Evolutionary conservation across 2,888 invertebrate species (phyloP), one percentile per base, ranked within the genome.

Genomic region (Pterostichus madidus): DNA sequence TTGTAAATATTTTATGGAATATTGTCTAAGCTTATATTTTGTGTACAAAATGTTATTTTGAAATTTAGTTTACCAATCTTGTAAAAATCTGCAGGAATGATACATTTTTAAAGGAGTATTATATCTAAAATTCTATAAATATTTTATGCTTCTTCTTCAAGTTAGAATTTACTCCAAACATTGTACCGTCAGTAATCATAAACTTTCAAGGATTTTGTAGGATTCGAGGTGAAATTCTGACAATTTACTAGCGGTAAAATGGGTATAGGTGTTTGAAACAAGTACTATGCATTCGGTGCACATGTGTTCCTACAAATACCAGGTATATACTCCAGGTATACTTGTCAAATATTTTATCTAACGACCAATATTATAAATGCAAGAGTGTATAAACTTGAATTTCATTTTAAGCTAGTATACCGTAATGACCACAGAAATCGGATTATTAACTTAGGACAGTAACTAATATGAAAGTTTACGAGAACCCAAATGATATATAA

Each of bases 261-360:
- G 59, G 8, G 59, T 8, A 39, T 49, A 13, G 13, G 49, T 49
- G 10, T 49, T 49, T 64, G 64, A 64, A 13, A 24, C 64, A 64
- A 35, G 64, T 31, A 64, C 24, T 61, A 61, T 61, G 61, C 64
- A 64, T 64, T 64, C 64, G 8, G 64, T 64, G 32, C 64, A 64
- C 64, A 64, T 64, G 64, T 64, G 64, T 31, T 13, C 64, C 35
- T 64, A 35, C 31, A 64, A 64, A 64, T 64, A 64, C 35, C 64
- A 13, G 6, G 4, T 2, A 11, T 49, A 13, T 49, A 13, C n/a
- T 35, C 32, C n/a, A 13, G 31, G 64, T 35, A 64, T 64, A 64
- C 64, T 32, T 64, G 64, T 31, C 32, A 64, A 35, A 64, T 35
- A 64, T 64, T 64, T 35, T 64, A 64, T n/a, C 31, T 35, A 35